Base-by-base conservation (phyloP, 1,140 invertebrate species). In the Papilio xuthus region DNA sequence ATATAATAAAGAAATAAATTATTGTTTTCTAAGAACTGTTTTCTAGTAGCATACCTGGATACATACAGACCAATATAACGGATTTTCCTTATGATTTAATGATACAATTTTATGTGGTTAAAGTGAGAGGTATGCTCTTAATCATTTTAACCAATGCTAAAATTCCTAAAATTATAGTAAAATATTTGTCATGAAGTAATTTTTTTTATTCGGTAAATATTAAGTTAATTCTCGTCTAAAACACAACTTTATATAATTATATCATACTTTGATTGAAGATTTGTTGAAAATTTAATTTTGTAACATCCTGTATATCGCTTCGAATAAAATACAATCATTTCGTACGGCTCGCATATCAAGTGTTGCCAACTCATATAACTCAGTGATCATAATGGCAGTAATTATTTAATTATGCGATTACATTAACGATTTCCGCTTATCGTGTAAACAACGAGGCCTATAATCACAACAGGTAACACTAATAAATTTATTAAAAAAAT, bases 361-460 rank as follows among this genome's bases (percentile, higher is more conserved):
- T 70, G 69, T 42, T 42, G 37, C 37, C 37, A 42, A 70, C 69
- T 70, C 69, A 41, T 70, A 42, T 70, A 70, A 15, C 67, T 69
- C 69, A 41, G 69, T 70, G n/a, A 41, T 70, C 37, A 70, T 70
- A 70, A 70, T 70, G 37, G 8, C 28, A 32, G 41, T 42, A 50
- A 73, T 73, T 73, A 73, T 42, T 44, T 44, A 73, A 73, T 72
- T 20, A 72, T 26, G 41, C 71, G 71, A 73, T 73, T 73, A 47
- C 20, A 26, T 44, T 73, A 73, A 73, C 13, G 41, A 47, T 47
- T 44, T 73, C 71, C 42, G 71, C 41, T 41, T 42, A 23, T 23
- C 60, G 60, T 8, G 26, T 32, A 67, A 67, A 67, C 60, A 67
- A 32, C 53, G n/a, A 56, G 7, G 60, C 26, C 60, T 67, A 67